phyloP scores from a whole-genome alignment of 2,113 vertebrate genomes.

The Murina feae region DNA sequence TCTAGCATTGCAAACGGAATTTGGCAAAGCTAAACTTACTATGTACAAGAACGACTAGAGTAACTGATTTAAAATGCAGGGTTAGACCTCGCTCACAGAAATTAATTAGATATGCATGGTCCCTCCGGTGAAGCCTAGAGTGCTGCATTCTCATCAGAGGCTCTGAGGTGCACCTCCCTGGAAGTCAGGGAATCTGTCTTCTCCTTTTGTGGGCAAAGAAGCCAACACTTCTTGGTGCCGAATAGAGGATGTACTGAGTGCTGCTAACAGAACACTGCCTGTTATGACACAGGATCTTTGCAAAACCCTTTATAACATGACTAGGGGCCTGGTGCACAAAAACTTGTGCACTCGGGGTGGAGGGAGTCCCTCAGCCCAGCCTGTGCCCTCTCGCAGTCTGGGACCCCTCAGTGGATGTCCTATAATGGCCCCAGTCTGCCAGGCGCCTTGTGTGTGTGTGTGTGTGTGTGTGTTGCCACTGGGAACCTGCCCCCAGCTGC shows the following conservation, averaged over 20 bases:
- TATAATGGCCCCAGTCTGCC: too few species aligned
- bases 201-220: not conserved
- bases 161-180: not conserved
- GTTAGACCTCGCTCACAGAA: not conserved
- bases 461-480: too few species aligned
- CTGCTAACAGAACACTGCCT: not conserved
- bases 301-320: not conserved
- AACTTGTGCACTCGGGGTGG: too few species aligned
- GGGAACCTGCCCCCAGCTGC: too few species aligned
- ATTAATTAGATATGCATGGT: not conserved
- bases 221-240: not conserved
- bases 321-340: too few species aligned
- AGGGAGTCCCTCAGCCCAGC: too few species aligned
- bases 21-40: not conserved
- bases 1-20: not conserved
- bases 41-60: not conserved
- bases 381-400: too few species aligned
- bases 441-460: too few species aligned
- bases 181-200: not conserved
- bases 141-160: not conserved
- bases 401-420: too few species aligned
- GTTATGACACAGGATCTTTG: not conserved
- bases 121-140: not conserved
- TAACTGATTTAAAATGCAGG: not conserved
- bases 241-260: not conserved